Evolutionary conservation across 2,797 vertebrate species (phyloP).

Genomic region (Poeciliopsis turneri): DNA sequence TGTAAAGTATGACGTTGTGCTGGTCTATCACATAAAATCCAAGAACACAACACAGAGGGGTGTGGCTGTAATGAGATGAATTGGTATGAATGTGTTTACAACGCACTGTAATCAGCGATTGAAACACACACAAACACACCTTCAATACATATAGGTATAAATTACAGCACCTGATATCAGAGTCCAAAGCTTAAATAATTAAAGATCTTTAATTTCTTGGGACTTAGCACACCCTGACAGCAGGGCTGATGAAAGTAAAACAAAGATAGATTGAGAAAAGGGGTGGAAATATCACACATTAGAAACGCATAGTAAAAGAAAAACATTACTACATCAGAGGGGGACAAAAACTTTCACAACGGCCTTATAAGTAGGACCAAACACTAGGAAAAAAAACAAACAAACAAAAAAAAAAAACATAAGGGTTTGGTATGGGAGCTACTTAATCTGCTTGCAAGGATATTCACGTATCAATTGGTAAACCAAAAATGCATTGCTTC

Average conservation of each 20-base stretch:
- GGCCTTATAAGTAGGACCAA: constrained; percentile 40
- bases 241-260: constrained; percentile 68
- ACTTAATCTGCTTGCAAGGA: constrained; percentile 55
- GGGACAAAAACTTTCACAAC: constrained; percentile 29
- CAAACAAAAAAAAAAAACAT: constrained; percentile 15
- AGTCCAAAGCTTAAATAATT: constrained; percentile 84
- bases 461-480: constrained; percentile 44
- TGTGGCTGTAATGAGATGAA: background rate
- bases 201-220: constrained; percentile 85
- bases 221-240: constrained; percentile 77
- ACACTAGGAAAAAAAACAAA: constrained; percentile 9
- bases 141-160: constrained; percentile 73
- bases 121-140: constrained; percentile 53
- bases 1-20: background rate
- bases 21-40: background rate
- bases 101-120: constrained; percentile 50
- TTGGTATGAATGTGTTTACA: background rate
- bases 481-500: constrained; percentile 35
- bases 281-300: constrained; percentile 43
- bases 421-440: constrained; percentile 59
- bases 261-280: constrained; percentile 42
- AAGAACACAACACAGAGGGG: background rate
- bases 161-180: constrained; percentile 78
- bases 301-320: constrained; percentile 53
- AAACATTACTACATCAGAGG: constrained; percentile 47